These are phyloP conservation scores for Excalfactoria chinensis DNA, from an alignment of 2,113 vertebrate genomes.

Conservation along the genomic window DNA sequence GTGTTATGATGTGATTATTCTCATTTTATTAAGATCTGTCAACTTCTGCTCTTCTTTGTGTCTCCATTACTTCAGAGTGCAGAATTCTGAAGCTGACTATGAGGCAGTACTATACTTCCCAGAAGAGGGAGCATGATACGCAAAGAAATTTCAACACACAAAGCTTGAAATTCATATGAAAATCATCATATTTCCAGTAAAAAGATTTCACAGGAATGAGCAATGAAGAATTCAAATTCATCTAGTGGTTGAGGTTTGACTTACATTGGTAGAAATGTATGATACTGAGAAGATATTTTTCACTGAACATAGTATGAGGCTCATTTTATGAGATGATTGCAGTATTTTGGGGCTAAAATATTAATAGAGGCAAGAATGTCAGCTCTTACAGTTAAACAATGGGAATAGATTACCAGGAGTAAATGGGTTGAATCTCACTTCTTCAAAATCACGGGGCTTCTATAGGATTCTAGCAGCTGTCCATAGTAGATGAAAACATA, in stretches of 20 bases:
- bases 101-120: background rate
- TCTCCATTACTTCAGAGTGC: background rate
- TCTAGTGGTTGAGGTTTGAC: background rate
- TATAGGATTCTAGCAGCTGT: background rate
- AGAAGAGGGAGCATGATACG: accelerated
- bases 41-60: background rate
- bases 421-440: background rate
- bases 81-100: background rate
- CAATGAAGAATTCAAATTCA: background rate
- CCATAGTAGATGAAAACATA: background rate
- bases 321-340: background rate
- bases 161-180: background rate
- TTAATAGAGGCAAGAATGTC: background rate
- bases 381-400: accelerated
- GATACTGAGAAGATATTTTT: background rate
- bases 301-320: background rate
- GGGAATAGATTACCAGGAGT: accelerated
- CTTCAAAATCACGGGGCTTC: background rate
- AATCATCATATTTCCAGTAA: background rate
- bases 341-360: background rate
- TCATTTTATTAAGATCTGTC: background rate
- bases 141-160: background rate
- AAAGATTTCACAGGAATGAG: background rate
- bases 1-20: background rate
- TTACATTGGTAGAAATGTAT: background rate